Percentiles rank a stretch among this genome's conserved stretches.
These are phyloP conservation scores for Hozukius guyotensis DNA, from an alignment of 2,797 vertebrate genomes.

Conservation along the genomic window DNA sequence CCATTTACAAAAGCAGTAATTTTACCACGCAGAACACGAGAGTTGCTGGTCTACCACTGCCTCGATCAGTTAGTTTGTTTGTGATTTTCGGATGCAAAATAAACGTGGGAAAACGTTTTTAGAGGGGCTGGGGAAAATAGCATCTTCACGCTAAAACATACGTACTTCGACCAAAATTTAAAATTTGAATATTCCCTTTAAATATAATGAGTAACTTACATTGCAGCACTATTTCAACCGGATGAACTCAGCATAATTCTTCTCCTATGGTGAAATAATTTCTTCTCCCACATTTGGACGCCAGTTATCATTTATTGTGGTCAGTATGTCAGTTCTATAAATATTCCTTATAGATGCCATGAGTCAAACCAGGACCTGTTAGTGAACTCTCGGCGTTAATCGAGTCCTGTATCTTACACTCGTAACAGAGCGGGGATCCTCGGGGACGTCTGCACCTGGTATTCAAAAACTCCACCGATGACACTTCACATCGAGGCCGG, in stretches of 20 bases:
- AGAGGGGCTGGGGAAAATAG: no score
- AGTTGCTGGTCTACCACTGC: no score
- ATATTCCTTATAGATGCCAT: constrained; percentile 60
- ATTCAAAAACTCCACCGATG: constrained; percentile 44
- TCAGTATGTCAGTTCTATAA: constrained; percentile 70
- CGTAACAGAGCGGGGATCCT: constrained; percentile 30
- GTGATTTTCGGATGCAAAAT: no score
- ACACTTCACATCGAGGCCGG: constrained; percentile 33
- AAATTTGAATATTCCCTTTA: no score
- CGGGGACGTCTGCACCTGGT: constrained; percentile 71
- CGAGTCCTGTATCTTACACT: constrained; percentile 36
- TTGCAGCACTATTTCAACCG: not conserved
- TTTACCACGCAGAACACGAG: no score
- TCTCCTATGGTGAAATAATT: not conserved
- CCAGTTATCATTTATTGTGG: constrained; percentile 42
- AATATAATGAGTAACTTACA: not conserved
- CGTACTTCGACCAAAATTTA: no score
- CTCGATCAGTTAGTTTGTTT: no score
- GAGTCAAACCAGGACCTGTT: constrained; percentile 49
- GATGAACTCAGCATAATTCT: not conserved
- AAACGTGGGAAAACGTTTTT: no score
- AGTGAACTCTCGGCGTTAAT: constrained; percentile 37
- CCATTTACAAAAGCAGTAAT: no score
- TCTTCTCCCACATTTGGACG: constrained; percentile 33
- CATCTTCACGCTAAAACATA: no score